These are phyloP conservation scores for Drosophila parabipectinata DNA, from an alignment of 1,140 invertebrate species.

Conservation along the genomic window DNA sequence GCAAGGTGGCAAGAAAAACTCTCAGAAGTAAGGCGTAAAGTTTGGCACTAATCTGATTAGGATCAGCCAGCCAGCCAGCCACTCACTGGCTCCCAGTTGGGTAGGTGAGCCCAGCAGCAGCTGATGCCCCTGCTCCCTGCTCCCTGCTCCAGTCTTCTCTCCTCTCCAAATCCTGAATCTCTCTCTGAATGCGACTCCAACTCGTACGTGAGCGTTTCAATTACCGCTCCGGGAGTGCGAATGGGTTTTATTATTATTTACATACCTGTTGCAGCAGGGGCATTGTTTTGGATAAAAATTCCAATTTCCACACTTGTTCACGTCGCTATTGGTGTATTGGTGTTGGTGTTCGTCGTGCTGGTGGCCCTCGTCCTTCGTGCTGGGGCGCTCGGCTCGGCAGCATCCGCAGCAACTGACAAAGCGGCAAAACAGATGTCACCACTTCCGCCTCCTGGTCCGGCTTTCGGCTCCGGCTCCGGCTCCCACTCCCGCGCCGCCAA, in stretches of 20 bases:
- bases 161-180: background rate
- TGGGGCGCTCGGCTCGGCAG: constrained; percentile 53
- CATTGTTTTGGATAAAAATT: constrained; percentile 84
- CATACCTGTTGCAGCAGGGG: constrained; percentile 84
- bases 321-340: constrained; percentile 28
- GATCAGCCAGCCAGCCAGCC: constrained; percentile 59
- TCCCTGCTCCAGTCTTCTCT: constrained; percentile 8
- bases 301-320: constrained; percentile 83
- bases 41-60: constrained; percentile 83
- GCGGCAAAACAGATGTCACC: constrained; percentile 81
- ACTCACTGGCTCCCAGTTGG: constrained; percentile 25
- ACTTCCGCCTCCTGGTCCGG: constrained; percentile 59
- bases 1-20: constrained; percentile 8
- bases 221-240: constrained; percentile 74
- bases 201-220: constrained; percentile 77
- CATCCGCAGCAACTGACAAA: constrained; percentile 72
- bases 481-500: constrained; percentile 15
- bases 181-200: constrained; percentile 28
- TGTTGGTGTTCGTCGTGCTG: constrained; percentile 18
- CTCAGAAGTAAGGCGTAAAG: constrained; percentile 61
- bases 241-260: constrained; percentile 83
- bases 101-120: constrained; percentile 64
- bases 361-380: constrained; percentile 31
- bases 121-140: constrained; percentile 48
- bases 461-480: background rate